phyloP scores from a whole-genome alignment of 2,113 vertebrate species.

The Hydrochoerus hydrochaeris region DNA sequence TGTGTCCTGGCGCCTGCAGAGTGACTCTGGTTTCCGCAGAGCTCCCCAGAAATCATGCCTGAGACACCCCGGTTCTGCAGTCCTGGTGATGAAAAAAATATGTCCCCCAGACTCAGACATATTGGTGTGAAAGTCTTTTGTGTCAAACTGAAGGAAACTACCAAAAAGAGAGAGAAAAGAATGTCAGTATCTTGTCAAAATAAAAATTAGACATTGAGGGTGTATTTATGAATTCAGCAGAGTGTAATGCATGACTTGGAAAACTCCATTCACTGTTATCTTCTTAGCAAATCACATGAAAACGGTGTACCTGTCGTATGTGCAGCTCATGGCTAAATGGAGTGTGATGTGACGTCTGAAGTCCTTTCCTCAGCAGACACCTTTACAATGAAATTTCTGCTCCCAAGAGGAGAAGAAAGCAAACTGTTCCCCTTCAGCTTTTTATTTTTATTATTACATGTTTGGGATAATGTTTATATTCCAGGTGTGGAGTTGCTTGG shows the following conservation, averaged over 20 bases:
- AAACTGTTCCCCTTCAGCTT: neutral
- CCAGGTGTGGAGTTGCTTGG: neutral
- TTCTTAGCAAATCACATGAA: neutral
- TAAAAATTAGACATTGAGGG: neutral
- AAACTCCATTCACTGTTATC: neutral
- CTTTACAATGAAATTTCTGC: neutral
- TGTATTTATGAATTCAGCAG: neutral
- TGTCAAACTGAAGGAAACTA: neutral
- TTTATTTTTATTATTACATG: neutral
- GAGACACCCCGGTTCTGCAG: too few relatives aligned
- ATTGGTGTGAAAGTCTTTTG: neutral
- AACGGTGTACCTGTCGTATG: neutral
- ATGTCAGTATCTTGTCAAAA: neutral
- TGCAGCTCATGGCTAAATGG: neutral
- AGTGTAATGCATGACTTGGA: neutral
- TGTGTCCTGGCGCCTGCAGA: too few relatives aligned
- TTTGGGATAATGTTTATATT: neutral
- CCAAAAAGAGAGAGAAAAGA: neutral
- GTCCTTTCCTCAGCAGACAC: neutral
- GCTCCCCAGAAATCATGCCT: neutral
- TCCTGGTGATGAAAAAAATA: neutral
- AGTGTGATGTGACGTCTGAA: neutral
- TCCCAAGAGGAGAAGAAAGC: neutral
- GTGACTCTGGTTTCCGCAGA: neutral
- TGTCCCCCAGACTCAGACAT: too few relatives aligned